Evolutionary conservation across 2,888 invertebrate species (phyloP).

Genomic region (Apamea epomidion): DNA sequence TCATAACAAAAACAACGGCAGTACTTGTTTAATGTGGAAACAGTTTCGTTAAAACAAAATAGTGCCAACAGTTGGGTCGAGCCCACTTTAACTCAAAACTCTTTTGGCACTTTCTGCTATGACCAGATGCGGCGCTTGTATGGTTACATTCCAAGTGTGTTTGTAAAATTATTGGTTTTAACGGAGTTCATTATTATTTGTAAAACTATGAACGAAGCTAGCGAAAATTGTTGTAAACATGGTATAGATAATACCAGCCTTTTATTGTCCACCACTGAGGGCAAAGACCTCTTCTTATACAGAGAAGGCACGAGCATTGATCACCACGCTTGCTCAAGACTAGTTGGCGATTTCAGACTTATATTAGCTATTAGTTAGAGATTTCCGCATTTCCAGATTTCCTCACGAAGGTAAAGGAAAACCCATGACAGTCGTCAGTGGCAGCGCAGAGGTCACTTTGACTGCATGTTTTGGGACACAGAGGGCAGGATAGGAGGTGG

Average conservation of each 20-base stretch:
- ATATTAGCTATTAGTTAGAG: background rate
- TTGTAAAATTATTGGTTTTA: background rate
- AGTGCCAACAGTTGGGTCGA: constrained; percentile 2
- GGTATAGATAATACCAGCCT: background rate
- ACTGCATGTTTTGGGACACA: too few species aligned
- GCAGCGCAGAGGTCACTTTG: too few species aligned
- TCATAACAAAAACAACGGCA: background rate
- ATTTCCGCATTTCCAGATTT: background rate
- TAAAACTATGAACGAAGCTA: background rate
- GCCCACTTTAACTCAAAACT: constrained; percentile 2
- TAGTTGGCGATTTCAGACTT: background rate
- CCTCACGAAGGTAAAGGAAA: background rate
- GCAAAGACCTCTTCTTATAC: background rate
- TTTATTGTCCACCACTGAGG: background rate
- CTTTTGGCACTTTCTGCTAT: background rate
- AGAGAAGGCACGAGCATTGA: background rate
- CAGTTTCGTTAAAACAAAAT: background rate
- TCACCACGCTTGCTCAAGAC: background rate
- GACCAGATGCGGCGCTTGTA: background rate
- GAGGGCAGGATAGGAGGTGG: too few species aligned
- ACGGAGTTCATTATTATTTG: background rate
- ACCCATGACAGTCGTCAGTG: too few species aligned
- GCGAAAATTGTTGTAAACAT: background rate
- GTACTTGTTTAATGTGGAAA: background rate
- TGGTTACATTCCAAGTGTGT: background rate